These are phyloP conservation scores for Gortyna flavago DNA, from an alignment of 2,888 invertebrate genomes.

Conservation along the genomic window DNA sequence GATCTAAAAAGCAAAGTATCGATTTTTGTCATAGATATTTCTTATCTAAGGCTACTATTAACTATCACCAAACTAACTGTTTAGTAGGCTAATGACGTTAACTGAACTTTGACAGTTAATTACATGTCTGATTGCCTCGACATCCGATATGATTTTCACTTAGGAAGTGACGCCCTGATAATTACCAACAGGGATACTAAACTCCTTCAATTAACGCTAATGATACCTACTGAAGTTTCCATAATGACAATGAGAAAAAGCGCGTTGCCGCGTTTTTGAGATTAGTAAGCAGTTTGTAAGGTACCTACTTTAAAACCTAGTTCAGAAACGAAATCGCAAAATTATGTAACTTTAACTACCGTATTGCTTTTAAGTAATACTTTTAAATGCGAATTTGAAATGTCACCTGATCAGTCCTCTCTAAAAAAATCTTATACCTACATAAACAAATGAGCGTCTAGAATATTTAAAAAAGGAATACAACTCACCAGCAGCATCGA, in stretches of 20 bases:
- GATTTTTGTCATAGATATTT: conserved; percentile 7
- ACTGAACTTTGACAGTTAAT: conserved; percentile 57
- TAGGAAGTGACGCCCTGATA: conserved; percentile 32
- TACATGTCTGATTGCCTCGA: conserved; percentile 50
- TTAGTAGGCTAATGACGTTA: conserved; percentile 23
- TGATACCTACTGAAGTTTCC: conserved; percentile 1
- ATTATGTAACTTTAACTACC: neutral
- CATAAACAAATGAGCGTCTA: conserved; percentile 73
- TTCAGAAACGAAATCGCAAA: neutral
- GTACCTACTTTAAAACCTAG: neutral
- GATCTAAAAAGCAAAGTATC: neutral
- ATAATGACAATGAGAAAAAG: neutral
- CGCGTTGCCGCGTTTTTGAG: neutral
- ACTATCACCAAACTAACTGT: conserved; percentile 12
- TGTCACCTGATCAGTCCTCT: neutral
- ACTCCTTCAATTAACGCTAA: conserved; percentile 47
- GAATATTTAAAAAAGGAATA: conserved; percentile 55
- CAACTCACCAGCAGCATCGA: conserved; percentile 86
- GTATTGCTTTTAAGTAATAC: neutral
- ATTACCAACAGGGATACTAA: conserved; percentile 39
- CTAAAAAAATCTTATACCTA: neutral
- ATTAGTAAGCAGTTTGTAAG: neutral
- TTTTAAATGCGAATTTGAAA: neutral
- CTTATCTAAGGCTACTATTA: conserved; percentile 4
- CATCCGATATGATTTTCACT: conserved; percentile 56